Evolutionary conservation across 2,797 vertebrate genomes (phyloP), one percentile per base, ranked within the genome.

Genomic region (Tenualosa thibaudeaui): DNA sequence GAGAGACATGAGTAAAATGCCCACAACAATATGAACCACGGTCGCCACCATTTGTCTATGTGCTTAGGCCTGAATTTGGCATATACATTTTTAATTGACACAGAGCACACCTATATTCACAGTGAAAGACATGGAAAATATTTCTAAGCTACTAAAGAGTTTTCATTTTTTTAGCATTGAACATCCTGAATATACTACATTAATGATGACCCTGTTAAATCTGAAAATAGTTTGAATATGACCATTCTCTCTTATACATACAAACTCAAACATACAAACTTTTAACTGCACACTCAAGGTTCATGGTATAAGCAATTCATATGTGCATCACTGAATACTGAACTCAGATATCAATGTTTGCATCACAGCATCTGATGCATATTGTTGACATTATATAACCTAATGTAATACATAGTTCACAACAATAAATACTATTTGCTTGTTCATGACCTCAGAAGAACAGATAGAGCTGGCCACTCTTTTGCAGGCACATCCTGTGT

Each of bases 401-500:
- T 24, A 15, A 51, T 51, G 50, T 51, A 9, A 51, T 65, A 8
- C 24, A 26, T 65, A 65, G 26, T 65, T 26, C 60, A 31, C n/a
- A 26, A 65, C 22, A 22, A 22, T 60, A 22, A 62, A 62, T 62
- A 62, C 2, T 62, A 62, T 62, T 62, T 24, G 0, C 6, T n/a
- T 62, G 19, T 62, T 62, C n/a, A n/a, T n/a, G 58, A 62, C 58
- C 24, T 5, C 62, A 68, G 62, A 37, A 65, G 19, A 22, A n/a
- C 19, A 17, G 1, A 17, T 9, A 26, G n/a, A 26, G 60, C 60
- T 26, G 24, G n/a, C 10, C 24, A 26, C 24, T 65, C 22, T 8
- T 31, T 10, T 13, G 2, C 12, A 24, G 2, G 24, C 12, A 13
- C 92, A 91, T 53, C 88, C 88, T 84, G 88, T 85, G 89, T 89